Percentiles rank a stretch among this genome's conserved stretches.
phyloP scores from a whole-genome alignment of 1,140 invertebrate species.

The Calliopsis andreniformis region DNA sequence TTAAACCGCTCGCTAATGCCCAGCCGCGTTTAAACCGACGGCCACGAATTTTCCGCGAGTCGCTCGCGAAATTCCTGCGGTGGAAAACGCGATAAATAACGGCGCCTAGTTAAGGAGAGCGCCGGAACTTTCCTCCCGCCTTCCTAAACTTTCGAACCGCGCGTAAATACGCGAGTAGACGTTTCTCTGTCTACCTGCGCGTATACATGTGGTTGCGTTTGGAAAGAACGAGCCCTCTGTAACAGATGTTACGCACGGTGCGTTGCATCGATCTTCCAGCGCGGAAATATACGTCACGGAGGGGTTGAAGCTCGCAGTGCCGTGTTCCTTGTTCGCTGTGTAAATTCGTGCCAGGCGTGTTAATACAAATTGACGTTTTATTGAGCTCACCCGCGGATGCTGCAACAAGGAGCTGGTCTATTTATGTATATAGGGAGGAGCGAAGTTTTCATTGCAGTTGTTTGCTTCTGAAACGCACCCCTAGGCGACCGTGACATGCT shows the following conservation, averaged over 20 bases:
- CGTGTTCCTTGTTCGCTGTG: background rate
- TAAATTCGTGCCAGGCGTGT: constrained; percentile 17
- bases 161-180: background rate
- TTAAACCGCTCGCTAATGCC: constrained; percentile 9
- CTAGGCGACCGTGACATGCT: background rate
- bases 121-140: background rate
- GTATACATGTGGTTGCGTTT: background rate
- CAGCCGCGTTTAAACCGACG: background rate
- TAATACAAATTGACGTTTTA: constrained; percentile 47
- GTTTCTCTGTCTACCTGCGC: background rate
- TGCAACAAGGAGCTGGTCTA: background rate
- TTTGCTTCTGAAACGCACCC: background rate
- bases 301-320: background rate
- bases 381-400: background rate
- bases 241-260: constrained; percentile 21
- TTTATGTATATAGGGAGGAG: background rate
- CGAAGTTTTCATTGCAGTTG: background rate
- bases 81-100: background rate
- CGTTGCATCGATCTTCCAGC: constrained; percentile 21
- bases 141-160: background rate
- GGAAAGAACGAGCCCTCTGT: background rate
- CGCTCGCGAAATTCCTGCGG: background rate
- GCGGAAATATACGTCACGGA: constrained; percentile 4
- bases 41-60: background rate
- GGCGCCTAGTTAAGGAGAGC: constrained; percentile 6